Percentiles rank a stretch among this genome's conserved stretches.
Evolutionary conservation across 2,113 vertebrate species (phyloP).

Genomic region (Antechinus stuartii): DNA sequence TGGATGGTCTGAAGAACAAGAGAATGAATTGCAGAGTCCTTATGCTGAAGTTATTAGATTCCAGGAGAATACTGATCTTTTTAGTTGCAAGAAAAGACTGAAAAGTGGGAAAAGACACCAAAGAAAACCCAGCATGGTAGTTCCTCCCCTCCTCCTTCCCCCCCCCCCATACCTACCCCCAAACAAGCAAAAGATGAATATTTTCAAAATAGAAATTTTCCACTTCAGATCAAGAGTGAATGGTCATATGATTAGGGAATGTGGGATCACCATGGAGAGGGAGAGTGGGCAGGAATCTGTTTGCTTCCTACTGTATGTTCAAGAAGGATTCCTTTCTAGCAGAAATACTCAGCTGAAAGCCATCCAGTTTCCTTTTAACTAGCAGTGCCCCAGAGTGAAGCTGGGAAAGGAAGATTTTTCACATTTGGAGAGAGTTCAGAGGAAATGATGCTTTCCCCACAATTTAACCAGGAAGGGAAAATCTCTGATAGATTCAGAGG

Average conservation of each 20-base stretch:
- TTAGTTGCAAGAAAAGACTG: background rate
- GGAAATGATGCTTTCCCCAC: background rate
- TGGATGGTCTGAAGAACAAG: background rate
- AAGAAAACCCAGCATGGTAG: background rate
- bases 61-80: background rate
- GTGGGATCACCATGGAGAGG: background rate
- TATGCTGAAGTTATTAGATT: background rate
- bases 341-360: background rate
- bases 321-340: background rate
- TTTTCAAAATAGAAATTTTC: background rate
- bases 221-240: background rate
- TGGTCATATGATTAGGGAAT: slow-evolving; percentile 4
- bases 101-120: background rate
- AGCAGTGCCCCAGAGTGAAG: background rate
- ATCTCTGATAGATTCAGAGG: background rate
- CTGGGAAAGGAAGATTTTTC: background rate
- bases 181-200: background rate
- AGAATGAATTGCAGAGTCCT: background rate
- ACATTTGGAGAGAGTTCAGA: background rate
- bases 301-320: background rate
- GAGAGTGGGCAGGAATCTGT: background rate
- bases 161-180: background rate
- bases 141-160: too few species aligned
- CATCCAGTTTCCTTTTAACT: background rate
- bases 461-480: background rate